These are phyloP conservation scores for Nowickia ferox DNA, from an alignment of 2,888 invertebrate species.

Conservation along the genomic window DNA sequence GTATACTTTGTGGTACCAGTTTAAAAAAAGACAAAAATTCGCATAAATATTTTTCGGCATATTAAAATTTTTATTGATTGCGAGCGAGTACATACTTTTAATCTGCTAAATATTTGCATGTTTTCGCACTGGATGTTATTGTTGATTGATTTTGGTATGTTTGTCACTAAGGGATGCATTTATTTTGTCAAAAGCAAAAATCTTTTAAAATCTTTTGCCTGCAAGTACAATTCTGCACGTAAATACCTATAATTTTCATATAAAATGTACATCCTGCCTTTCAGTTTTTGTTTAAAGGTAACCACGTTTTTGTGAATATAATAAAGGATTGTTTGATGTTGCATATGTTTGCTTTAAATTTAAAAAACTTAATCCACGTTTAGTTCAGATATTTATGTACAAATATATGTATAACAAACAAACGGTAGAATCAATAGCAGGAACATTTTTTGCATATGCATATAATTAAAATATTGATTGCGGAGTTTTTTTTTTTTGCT, in stretches of 20 bases:
- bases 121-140: constrained; percentile 30
- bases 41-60: no score
- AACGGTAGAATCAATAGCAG: background rate
- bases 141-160: constrained; percentile 10
- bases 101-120: constrained; percentile 56
- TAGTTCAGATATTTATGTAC: constrained; percentile 55
- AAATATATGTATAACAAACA: background rate
- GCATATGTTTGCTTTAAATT: constrained; percentile 35
- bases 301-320: constrained; percentile 27
- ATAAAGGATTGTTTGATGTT: constrained; percentile 41
- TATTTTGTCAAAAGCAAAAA: background rate
- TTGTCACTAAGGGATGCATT: constrained; percentile 27
- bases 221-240: background rate
- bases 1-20: no score
- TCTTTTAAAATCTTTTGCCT: background rate
- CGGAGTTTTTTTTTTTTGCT: constrained; percentile 19
- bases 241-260: background rate
- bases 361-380: constrained; percentile 65
- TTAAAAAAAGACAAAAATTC: no score
- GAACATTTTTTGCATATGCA: constrained; percentile 51
- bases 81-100: constrained; percentile 22
- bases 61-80: constrained; percentile 20
- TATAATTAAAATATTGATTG: constrained; percentile 65
- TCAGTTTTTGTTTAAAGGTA: constrained; percentile 10
- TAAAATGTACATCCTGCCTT: constrained; percentile 31